These are phyloP conservation scores for Rhopilema esculentum DNA, from an alignment of 30 jellyfish, hydroid and myxozoan species.

Conservation along the genomic window DNA sequence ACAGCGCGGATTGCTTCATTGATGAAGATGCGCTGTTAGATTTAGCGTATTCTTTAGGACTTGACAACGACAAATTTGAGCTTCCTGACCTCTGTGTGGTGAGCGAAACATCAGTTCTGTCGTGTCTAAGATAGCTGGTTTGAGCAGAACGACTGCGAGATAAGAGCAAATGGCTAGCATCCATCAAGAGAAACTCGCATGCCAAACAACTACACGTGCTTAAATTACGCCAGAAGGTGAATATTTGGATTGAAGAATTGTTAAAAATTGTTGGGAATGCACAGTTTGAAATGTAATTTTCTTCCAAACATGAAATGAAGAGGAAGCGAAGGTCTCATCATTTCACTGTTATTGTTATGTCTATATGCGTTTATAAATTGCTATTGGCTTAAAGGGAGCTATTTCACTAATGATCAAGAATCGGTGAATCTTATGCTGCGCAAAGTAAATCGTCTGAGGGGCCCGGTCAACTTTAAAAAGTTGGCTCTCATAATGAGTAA, in stretches of 20 bases:
- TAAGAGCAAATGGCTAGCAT: background rate
- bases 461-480: too few relatives aligned
- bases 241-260: background rate
- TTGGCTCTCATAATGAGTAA: background rate
- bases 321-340: background rate
- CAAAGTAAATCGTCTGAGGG: too few relatives aligned
- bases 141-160: background rate
- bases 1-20: conserved; percentile 40
- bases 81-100: conserved; percentile 57
- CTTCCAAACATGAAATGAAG: background rate
- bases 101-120: conserved; percentile 50
- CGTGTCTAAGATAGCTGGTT: conserved; percentile 38
- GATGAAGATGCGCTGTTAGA: conserved; percentile 67
- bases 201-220: background rate
- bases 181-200: background rate
- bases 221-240: background rate
- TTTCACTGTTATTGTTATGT: background rate
- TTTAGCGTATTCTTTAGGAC: conserved; percentile 52
- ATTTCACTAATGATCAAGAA: too few relatives aligned
- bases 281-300: background rate
- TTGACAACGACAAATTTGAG: conserved; percentile 60
- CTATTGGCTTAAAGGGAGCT: background rate
- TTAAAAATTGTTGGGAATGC: background rate
- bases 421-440: too few relatives aligned
- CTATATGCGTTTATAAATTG: background rate